phyloP scores from a whole-genome alignment of 2,888 invertebrate genomes.

The Dendrolimus houi region DNA sequence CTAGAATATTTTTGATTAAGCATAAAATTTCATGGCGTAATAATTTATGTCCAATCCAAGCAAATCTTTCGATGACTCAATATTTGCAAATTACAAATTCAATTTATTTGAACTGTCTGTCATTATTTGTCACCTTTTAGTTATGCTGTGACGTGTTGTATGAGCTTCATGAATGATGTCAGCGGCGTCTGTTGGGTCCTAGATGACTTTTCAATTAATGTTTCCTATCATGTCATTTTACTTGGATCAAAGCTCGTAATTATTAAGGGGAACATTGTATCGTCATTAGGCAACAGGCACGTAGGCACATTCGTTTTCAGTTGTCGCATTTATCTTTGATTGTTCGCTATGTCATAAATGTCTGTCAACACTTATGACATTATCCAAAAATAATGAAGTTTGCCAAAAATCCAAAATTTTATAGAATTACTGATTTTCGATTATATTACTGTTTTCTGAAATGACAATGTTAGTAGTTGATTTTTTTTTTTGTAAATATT shows the following conservation, averaged over 20 bases:
- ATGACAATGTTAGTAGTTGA: too few relatives aligned
- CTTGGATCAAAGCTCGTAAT: background rate
- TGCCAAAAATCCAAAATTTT: too few relatives aligned
- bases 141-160: constrained; percentile 44
- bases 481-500: too few relatives aligned
- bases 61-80: constrained; percentile 22
- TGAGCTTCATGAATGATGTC: constrained; percentile 42
- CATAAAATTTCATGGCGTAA: background rate
- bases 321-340: too few relatives aligned
- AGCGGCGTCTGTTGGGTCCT: constrained; percentile 31
- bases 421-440: too few relatives aligned
- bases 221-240: background rate
- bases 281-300: background rate
- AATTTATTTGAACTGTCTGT: constrained; percentile 24
- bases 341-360: too few relatives aligned
- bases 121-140: constrained; percentile 40
- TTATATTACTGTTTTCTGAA: too few relatives aligned
- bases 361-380: too few relatives aligned
- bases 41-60: background rate
- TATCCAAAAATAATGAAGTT: too few relatives aligned
- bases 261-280: background rate
- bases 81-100: constrained; percentile 14
- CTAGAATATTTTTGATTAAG: background rate
- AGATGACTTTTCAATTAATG: background rate
- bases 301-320: too few relatives aligned